A percentile compares a stretch with the other conserved stretches of the same genome.
These are phyloP conservation scores for Heteractis magnifica DNA, from an alignment of 92 coral and sea anemone genomes.

Conservation along the genomic window DNA sequence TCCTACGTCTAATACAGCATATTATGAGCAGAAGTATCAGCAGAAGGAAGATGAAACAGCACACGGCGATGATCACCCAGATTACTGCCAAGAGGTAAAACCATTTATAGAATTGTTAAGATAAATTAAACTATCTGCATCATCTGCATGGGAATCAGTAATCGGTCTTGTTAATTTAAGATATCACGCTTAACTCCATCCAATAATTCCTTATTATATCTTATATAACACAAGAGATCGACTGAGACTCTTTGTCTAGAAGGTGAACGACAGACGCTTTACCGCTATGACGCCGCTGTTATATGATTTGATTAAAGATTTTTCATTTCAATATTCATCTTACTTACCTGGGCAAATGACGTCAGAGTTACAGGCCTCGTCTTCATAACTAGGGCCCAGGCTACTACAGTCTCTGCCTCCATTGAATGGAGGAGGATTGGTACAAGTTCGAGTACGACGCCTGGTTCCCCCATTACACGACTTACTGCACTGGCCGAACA, in stretches of 20 bases:
- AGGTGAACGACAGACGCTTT: too few relatives aligned
- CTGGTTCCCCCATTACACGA: slow-evolving; percentile 64
- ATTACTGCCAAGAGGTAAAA: slow-evolving; percentile 32
- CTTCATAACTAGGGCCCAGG: slow-evolving; percentile 56
- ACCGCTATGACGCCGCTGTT: too few relatives aligned
- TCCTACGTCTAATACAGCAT: slow-evolving; percentile 39
- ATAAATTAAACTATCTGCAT: not conserved
- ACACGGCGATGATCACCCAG: slow-evolving; percentile 72
- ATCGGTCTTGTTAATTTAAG: too few relatives aligned
- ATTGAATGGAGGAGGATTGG: slow-evolving; percentile 63
- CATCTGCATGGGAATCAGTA: too few relatives aligned
- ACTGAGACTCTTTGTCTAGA: too few relatives aligned
- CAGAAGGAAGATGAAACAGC: slow-evolving; percentile 59
- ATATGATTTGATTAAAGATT: too few relatives aligned
- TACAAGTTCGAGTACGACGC: slow-evolving; percentile 70
- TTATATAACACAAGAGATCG: too few relatives aligned
- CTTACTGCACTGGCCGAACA: slow-evolving; percentile 69
- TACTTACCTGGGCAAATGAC: slow-evolving; percentile 69
- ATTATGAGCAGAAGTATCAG: slow-evolving; percentile 49
- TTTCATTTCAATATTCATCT: too few relatives aligned
- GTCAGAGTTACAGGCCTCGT: slow-evolving; percentile 60
- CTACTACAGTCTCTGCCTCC: slow-evolving; percentile 63
- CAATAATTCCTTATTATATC: too few relatives aligned
- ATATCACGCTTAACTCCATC: too few relatives aligned
- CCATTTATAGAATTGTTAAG: not conserved